Conservation (phyloP, 2,797 vertebrate genomes). For the Carcharodon carcharias region DNA sequence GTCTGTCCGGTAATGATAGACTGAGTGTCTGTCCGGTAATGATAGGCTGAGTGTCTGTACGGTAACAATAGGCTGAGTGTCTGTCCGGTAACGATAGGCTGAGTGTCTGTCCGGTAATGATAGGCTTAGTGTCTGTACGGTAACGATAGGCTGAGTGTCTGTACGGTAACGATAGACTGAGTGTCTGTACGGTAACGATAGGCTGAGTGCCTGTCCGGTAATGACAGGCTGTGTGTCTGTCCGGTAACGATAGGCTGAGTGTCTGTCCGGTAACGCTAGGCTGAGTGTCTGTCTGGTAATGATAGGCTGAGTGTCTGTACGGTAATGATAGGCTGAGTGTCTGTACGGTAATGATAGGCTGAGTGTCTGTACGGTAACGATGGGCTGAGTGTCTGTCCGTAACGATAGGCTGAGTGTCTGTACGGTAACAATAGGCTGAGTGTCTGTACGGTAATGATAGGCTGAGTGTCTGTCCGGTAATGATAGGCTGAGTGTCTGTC, state of each 20-base stretch:
- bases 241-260: neutral
- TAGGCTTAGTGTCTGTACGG: neutral
- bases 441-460: neutral
- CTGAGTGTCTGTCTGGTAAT: no score
- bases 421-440: neutral
- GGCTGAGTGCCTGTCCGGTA: no score
- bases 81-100: no score
- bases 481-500: neutral
- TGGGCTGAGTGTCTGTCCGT: neutral
- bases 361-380: no score
- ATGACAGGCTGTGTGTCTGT: neutral
- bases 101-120: neutral
- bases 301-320: neutral
- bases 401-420: neutral
- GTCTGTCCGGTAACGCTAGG: neutral
- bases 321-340: neutral
- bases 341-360: neutral
- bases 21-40: neutral
- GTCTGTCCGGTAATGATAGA: no score
- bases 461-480: neutral
- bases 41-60: neutral
- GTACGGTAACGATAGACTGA: neutral
- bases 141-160: neutral
- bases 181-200: neutral
- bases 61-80: neutral